These are phyloP conservation scores for Colinus virginianus DNA, from an alignment of 2,113 vertebrate genomes.

Conservation along the genomic window DNA sequence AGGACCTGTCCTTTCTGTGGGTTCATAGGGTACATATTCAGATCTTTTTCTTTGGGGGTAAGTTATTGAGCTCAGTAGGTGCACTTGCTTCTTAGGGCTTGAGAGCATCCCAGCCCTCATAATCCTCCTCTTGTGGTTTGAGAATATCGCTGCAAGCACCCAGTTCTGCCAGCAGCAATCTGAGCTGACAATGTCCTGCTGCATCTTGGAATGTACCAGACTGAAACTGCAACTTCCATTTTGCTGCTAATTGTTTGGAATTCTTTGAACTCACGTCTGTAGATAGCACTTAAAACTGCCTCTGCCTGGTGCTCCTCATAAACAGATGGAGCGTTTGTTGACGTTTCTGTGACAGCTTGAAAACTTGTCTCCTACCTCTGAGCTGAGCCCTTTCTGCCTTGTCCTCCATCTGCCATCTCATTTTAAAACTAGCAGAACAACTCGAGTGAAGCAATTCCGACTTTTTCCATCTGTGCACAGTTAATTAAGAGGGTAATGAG, in stretches of 20 bases:
- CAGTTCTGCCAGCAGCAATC: rapidly evolving
- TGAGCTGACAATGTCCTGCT: background rate
- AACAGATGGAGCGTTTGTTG: slow-evolving; percentile 86
- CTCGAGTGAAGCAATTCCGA: slow-evolving; percentile 84
- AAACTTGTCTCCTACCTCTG: slow-evolving; percentile 84
- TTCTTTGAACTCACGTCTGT: slow-evolving; percentile 63
- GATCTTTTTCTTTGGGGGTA: rapidly evolving
- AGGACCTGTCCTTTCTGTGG: background rate
- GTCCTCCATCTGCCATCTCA: slow-evolving; percentile 85
- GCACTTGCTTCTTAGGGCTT: background rate
- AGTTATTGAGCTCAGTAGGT: background rate
- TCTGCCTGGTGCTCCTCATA: slow-evolving; percentile 69
- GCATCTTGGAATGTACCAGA: background rate
- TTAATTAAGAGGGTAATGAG: slow-evolving; percentile 90
- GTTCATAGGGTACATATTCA: background rate
- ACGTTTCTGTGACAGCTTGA: slow-evolving; percentile 85
- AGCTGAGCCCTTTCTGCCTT: slow-evolving; percentile 80
- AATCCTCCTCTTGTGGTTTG: background rate
- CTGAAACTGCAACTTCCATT: slow-evolving; percentile 19
- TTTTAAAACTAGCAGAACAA: slow-evolving; percentile 87
- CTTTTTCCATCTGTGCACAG: slow-evolving; percentile 88
- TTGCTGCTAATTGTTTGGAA: slow-evolving; percentile 52
- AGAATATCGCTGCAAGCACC: background rate
- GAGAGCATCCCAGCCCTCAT: background rate
- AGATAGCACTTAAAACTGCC: slow-evolving; percentile 56